phyloP scores from a whole-genome alignment of 2,113 vertebrate genomes.

The Isichthys henryi region DNA sequence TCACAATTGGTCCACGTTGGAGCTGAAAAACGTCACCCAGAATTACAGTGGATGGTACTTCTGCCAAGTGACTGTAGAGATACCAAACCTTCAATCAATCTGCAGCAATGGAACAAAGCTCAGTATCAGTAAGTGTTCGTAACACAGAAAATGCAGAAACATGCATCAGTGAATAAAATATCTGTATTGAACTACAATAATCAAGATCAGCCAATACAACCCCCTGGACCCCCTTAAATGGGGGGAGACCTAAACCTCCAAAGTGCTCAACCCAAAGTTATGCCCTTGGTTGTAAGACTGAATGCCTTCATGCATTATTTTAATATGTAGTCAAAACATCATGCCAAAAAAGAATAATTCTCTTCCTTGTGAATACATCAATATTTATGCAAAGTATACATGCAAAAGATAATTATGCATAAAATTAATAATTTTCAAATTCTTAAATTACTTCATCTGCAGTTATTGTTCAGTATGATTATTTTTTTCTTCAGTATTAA shows the following conservation, averaged over 20 bases:
- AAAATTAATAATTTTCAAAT: no score
- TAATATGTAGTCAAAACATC: background rate
- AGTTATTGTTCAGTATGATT: no score
- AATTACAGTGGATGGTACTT: constrained; percentile 37
- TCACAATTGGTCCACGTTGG: rapidly evolving
- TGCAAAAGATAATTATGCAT: background rate
- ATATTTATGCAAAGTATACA: background rate
- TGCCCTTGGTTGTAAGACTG: background rate
- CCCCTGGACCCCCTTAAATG: no score
- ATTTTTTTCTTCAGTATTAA: no score
- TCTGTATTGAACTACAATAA: background rate
- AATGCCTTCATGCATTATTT: background rate
- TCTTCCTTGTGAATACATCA: background rate
- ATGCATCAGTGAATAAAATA: background rate
- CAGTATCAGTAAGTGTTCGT: constrained; percentile 43
- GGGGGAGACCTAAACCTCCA: no score
- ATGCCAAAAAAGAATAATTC: background rate
- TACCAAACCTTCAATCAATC: rapidly evolving
- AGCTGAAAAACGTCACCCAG: background rate
- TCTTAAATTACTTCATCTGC: no score
- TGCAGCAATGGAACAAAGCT: background rate
- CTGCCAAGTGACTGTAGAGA: constrained; percentile 27
- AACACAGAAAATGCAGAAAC: background rate
- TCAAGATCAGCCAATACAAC: no score
- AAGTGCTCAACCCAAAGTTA: no score